These are phyloP conservation scores for Sitta europaea DNA, from an alignment of 2,113 vertebrate species.

Conservation along the genomic window DNA sequence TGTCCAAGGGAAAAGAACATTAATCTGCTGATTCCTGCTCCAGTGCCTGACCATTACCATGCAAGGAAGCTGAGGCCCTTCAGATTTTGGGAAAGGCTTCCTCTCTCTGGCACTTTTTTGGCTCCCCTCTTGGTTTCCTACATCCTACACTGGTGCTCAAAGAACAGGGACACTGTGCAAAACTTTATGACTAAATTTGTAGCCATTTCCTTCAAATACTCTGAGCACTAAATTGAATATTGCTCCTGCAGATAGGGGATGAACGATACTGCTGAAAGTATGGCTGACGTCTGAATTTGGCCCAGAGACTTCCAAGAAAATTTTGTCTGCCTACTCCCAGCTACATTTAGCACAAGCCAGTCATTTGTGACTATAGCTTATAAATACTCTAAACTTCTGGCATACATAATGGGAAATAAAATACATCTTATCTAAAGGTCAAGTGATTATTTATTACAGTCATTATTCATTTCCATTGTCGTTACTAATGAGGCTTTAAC, in stretches of 20 bases:
- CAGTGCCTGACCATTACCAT: neutral
- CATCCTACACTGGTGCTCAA: neutral
- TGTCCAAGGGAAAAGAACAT: neutral
- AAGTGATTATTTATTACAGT: slow-evolving; percentile 30
- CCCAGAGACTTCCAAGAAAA: slow-evolving; percentile 41
- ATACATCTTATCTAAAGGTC: slow-evolving; percentile 12
- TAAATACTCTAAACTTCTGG: slow-evolving; percentile 34
- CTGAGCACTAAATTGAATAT: neutral
- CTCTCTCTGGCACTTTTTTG: neutral
- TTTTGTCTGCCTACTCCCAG: slow-evolving; percentile 41
- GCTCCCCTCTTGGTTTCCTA: neutral
- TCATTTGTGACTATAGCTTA: slow-evolving; percentile 53
- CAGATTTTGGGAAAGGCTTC: neutral
- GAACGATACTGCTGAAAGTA: slow-evolving; percentile 2
- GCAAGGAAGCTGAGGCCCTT: neutral
- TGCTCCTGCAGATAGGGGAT: neutral
- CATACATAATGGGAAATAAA: slow-evolving; percentile 20
- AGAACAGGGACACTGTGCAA: neutral
- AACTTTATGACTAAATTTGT: neutral
- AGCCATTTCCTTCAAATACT: neutral
- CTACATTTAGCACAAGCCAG: slow-evolving; percentile 50
- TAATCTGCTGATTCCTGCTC: neutral
- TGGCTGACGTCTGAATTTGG: neutral
- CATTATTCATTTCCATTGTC: slow-evolving; percentile 8
- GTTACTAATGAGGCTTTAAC: slow-evolving; percentile 14